Evolutionary conservation across 2,113 vertebrate species (phyloP).

Genomic region (Gnathonemus echidnorhynchus): DNA sequence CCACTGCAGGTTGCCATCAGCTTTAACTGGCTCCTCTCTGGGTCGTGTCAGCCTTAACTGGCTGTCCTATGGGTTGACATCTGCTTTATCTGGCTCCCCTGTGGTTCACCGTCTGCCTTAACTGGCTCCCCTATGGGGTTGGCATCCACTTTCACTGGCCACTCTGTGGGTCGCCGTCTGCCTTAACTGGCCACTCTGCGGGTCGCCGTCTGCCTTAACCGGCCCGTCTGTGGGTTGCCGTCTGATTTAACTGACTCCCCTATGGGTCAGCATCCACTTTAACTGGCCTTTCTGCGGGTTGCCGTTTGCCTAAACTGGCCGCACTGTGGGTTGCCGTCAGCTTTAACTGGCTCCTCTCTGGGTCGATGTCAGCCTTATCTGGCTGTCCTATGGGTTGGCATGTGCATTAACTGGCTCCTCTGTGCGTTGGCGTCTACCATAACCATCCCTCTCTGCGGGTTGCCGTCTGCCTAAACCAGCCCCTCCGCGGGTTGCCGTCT

Average conservation of each 20-base stretch:
- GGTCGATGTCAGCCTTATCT: not conserved
- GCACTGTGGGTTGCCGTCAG: not conserved
- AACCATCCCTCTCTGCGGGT: not conserved
- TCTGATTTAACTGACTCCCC: no score
- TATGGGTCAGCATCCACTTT: not conserved
- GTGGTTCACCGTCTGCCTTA: no score
- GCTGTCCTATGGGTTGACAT: not conserved
- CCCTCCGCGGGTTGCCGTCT: not conserved
- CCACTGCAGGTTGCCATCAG: not conserved
- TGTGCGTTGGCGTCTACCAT: not conserved
- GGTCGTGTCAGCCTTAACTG: not conserved
- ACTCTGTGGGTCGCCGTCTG: no score
- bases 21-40: not conserved
- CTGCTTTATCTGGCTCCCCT: not conserved
- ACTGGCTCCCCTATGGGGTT: not conserved
- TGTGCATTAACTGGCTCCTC: not conserved
- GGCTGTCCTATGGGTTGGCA: not conserved
- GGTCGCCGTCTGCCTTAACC: no score
- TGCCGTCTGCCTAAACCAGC: not conserved
- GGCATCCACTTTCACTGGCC: not conserved
- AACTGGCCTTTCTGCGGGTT: not conserved
- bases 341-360: not conserved
- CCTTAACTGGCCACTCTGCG: no score
- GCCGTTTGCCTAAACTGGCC: not conserved
- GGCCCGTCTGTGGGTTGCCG: no score